These are phyloP conservation scores for Gymnosoma rotundatum DNA, from an alignment of 2,888 invertebrate species.

Conservation along the genomic window DNA sequence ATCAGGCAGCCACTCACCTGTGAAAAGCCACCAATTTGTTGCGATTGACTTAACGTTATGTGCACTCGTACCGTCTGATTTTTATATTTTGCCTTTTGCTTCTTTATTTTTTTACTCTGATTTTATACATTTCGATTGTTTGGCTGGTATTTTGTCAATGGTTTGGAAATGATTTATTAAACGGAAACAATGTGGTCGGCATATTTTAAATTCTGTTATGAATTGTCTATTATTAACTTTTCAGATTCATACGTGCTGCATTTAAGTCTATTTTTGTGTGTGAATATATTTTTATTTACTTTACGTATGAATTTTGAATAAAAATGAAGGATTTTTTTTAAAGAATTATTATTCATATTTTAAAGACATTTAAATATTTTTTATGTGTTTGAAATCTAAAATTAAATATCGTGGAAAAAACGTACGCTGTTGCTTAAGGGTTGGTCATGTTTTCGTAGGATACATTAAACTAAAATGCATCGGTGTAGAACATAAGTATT, in stretches of 20 bases:
- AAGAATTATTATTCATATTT: too few relatives aligned
- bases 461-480: too few relatives aligned
- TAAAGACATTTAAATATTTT: too few relatives aligned
- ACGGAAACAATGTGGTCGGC: constrained; percentile 71
- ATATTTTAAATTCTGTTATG: constrained; percentile 71
- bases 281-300: constrained; percentile 4
- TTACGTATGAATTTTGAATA: background rate
- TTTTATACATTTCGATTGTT: constrained; percentile 52
- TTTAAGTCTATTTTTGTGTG: background rate
- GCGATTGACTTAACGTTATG: constrained; percentile 63
- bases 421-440: too few relatives aligned
- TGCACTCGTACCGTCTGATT: constrained; percentile 9
- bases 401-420: too few relatives aligned
- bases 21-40: constrained; percentile 73
- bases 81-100: constrained; percentile 14
- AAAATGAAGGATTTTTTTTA: too few relatives aligned
- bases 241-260: constrained; percentile 8
- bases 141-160: constrained; percentile 63
- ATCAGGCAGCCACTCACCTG: constrained; percentile 71
- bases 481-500: too few relatives aligned
- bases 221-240: constrained; percentile 64
- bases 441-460: too few relatives aligned
- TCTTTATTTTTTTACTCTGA: constrained; percentile 20
- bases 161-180: constrained; percentile 72
- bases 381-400: too few relatives aligned